Conservation (phyloP, 2,797 vertebrate genomes). For the Pseudomugil tenellus region DNA sequence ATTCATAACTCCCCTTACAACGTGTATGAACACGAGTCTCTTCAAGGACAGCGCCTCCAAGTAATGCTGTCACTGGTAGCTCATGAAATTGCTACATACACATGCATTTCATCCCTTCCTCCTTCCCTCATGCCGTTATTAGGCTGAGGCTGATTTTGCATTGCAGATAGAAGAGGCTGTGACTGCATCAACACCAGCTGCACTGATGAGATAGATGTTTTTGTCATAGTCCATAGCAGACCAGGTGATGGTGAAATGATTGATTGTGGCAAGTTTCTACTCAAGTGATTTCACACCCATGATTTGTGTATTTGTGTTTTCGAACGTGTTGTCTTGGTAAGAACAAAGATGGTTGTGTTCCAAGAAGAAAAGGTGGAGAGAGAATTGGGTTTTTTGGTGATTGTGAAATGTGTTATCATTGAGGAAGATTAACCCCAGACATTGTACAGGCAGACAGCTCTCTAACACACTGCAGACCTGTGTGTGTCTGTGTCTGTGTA, state of each 20-base stretch:
- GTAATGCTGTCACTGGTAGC: conserved; percentile 71
- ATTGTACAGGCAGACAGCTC: conserved; percentile 10
- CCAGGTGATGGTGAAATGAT: conserved; percentile 39
- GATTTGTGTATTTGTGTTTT: conserved; percentile 55
- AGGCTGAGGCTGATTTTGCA: conserved; percentile 78
- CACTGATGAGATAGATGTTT: conserved; percentile 49
- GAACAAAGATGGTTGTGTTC: conserved; percentile 21
- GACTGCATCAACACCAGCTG: conserved; percentile 38
- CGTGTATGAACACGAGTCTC: conserved; percentile 43
- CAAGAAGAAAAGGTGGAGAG: conserved; percentile 11
- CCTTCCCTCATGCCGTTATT: conserved; percentile 51
- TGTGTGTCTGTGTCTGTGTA: background rate
- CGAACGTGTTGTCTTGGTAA: conserved; percentile 25
- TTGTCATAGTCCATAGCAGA: conserved; percentile 53
- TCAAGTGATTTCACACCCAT: conserved; percentile 41
- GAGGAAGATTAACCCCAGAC: conserved; percentile 31
- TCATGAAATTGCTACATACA: conserved; percentile 39
- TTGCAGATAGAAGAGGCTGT: conserved; percentile 66
- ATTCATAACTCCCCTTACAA: conserved; percentile 62
- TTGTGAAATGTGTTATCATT: conserved; percentile 35
- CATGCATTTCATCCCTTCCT: conserved; percentile 10
- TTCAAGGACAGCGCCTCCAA: conserved; percentile 71
- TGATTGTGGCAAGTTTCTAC: conserved; percentile 45
- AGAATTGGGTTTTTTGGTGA: background rate
- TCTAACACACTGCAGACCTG: conserved; percentile 29